A percentile compares a stretch with the other conserved stretches of the same genome.
Evolutionary conservation across 2,888 invertebrate genomes (phyloP).

Genomic region (Abscondita cerata): DNA sequence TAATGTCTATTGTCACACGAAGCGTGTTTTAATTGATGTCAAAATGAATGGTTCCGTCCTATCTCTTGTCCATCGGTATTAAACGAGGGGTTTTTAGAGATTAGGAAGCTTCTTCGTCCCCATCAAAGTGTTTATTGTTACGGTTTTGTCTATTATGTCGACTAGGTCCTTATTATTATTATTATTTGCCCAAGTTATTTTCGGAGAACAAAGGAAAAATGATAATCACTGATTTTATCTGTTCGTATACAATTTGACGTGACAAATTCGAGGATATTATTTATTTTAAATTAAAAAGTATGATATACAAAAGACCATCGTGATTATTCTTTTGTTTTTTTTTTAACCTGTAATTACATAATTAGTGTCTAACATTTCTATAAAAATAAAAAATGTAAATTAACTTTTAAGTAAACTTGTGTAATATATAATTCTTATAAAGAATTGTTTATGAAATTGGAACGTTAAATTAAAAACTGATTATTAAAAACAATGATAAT

Average conservation of each 20-base stretch:
- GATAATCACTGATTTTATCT: slow-evolving; percentile 37
- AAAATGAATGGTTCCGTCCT: slow-evolving; percentile 43
- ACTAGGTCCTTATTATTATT: slow-evolving; percentile 33
- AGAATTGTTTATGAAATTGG: too few species aligned
- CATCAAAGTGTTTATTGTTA: slow-evolving; percentile 41
- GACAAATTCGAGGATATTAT: slow-evolving; percentile 34
- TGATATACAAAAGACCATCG: neutral
- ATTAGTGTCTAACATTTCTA: too few species aligned
- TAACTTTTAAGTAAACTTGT: too few species aligned
- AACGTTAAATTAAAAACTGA: too few species aligned
- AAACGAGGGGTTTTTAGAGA: slow-evolving; percentile 41
- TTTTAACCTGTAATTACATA: neutral
- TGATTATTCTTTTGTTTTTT: slow-evolving; percentile 16
- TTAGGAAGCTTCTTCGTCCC: slow-evolving; percentile 41
- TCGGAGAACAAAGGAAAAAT: slow-evolving; percentile 32
- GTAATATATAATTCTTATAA: too few species aligned
- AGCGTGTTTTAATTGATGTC: slow-evolving; percentile 50
- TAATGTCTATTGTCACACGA: slow-evolving; percentile 50
- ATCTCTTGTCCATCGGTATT: slow-evolving; percentile 43
- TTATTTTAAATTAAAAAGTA: slow-evolving; percentile 1
- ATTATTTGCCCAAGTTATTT: slow-evolving; percentile 32
- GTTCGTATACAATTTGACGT: slow-evolving; percentile 32
- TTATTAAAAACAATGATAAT: too few species aligned
- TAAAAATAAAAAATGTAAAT: too few species aligned
- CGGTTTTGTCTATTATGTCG: slow-evolving; percentile 39